Conservation (phyloP, 2,888 invertebrate genomes). For the Hirtodrosophila duncani region DNA sequence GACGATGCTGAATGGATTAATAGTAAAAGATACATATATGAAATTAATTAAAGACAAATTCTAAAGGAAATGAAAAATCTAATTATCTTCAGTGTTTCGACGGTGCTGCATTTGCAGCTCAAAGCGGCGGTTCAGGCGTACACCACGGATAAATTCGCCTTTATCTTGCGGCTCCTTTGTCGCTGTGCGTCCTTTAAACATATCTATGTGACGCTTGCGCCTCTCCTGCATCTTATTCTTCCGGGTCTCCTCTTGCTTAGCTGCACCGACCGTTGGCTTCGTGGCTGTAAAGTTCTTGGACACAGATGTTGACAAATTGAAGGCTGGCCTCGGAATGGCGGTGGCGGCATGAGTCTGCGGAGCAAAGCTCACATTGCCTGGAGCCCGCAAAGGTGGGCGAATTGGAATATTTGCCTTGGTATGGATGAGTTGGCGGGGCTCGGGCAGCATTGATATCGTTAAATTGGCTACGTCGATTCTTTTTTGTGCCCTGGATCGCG, state of each 20-base stretch:
- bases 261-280: too few species aligned
- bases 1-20: too few species aligned
- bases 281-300: constrained; percentile 22
- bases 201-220: constrained; percentile 69
- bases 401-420: neutral
- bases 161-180: constrained; percentile 29
- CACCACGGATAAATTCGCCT: constrained; percentile 80
- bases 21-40: too few species aligned
- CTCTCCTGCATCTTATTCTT: constrained; percentile 58
- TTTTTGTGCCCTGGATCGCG: constrained; percentile 40
- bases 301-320: constrained; percentile 46
- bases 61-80: too few species aligned
- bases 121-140: constrained; percentile 85
- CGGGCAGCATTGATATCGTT: neutral
- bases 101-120: constrained; percentile 85
- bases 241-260: neutral
- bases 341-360: neutral
- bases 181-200: constrained; percentile 68
- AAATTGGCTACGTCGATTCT: constrained; percentile 43
- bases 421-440: neutral
- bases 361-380: constrained; percentile 1
- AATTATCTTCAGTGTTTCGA: constrained; percentile 68
- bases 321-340: constrained; percentile 36
- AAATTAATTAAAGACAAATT: constrained; percentile 6
- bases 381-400: constrained; percentile 17